phyloP scores from a whole-genome alignment of 2,113 vertebrate species.

The Marmota monax region DNA sequence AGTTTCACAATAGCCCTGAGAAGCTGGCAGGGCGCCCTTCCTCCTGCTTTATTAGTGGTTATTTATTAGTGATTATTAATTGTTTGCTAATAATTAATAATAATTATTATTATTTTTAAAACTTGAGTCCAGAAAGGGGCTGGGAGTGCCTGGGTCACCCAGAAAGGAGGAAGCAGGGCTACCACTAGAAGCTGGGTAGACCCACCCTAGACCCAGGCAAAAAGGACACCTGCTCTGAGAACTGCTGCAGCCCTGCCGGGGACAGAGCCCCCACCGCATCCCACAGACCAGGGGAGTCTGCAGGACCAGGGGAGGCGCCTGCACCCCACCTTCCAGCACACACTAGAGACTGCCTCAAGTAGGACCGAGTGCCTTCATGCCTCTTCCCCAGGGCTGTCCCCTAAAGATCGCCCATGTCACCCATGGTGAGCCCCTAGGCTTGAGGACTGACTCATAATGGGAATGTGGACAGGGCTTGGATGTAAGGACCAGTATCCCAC shows the following conservation, averaged over 20 bases:
- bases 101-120: background rate
- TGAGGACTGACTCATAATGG: background rate
- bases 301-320: background rate
- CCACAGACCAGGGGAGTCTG: background rate
- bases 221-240: background rate
- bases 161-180: background rate
- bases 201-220: background rate
- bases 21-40: background rate
- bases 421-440: accelerated
- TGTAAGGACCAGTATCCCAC: background rate
- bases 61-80: too few species aligned
- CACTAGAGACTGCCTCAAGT: background rate
- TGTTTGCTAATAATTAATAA: too few species aligned
- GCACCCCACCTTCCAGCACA: background rate
- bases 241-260: background rate
- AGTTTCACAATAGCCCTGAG: background rate
- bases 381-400: background rate
- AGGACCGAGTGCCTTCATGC: background rate
- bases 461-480: background rate
- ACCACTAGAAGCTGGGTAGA: background rate
- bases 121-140: background rate
- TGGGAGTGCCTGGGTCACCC: background rate
- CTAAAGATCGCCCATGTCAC: background rate
- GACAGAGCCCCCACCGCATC: accelerated
- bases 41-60: background rate